These are phyloP conservation scores for Oreochromis aureus DNA, from an alignment of 2,113 vertebrate species.

Conservation along the genomic window DNA sequence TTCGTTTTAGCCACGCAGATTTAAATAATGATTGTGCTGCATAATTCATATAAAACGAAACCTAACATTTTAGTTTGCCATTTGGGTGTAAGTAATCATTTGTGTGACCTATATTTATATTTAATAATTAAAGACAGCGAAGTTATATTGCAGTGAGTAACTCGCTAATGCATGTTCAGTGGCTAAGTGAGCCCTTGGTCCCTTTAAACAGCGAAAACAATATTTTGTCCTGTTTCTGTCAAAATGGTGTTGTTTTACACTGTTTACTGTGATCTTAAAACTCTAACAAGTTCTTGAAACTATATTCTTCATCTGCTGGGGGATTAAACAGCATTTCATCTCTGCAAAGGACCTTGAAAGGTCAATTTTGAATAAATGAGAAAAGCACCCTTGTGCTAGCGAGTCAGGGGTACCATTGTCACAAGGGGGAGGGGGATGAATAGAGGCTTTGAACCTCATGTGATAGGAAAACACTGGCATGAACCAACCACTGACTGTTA, in stretches of 20 bases:
- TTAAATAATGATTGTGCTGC: neutral
- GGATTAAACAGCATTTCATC: slow-evolving; percentile 36
- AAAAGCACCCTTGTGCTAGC: neutral
- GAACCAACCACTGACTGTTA: slow-evolving; percentile 16
- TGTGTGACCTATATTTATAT: neutral
- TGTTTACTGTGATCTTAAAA: neutral
- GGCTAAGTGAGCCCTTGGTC: neutral
- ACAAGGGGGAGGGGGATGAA: neutral
- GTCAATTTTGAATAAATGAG: slow-evolving; percentile 45
- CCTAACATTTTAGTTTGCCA: neutral
- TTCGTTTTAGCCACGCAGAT: neutral
- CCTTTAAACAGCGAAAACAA: neutral
- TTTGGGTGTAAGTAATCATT: neutral
- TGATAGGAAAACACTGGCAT: slow-evolving; percentile 18
- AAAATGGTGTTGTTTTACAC: slow-evolving; percentile 2
- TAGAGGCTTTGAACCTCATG: neutral
- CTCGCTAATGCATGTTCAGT: neutral
- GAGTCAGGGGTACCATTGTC: neutral
- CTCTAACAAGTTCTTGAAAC: slow-evolving; percentile 21
- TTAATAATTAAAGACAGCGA: neutral
- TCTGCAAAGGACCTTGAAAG: slow-evolving; percentile 48
- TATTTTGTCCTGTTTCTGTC: slow-evolving; percentile 1
- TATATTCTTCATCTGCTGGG: slow-evolving; percentile 14
- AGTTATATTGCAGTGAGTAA: neutral
- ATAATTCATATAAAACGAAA: neutral